A percentile compares a stretch with the other conserved stretches of the same genome.
Conservation (phyloP, 2,797 vertebrate species). For the Tauraco hartlaubi region DNA sequence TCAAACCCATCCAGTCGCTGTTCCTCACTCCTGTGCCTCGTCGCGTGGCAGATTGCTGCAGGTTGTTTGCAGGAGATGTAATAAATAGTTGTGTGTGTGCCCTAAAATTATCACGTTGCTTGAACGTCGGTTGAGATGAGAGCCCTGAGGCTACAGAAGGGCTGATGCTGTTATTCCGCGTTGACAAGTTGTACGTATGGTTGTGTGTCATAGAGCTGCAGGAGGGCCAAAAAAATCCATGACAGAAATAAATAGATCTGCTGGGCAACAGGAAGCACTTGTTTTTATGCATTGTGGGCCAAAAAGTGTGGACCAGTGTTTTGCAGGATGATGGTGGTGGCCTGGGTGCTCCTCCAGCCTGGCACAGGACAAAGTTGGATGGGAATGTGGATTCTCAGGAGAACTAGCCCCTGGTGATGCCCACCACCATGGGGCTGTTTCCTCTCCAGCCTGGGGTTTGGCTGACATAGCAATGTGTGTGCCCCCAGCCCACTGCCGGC, state of each 20-base stretch:
- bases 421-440: background rate
- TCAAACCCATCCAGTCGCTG: background rate
- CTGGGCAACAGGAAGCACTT: background rate
- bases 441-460: background rate
- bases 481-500: background rate
- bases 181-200: fast-evolving
- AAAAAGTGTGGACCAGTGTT: background rate
- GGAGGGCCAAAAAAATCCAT: background rate
- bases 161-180: background rate
- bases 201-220: background rate
- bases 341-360: background rate
- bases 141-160: background rate
- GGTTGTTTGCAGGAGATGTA: background rate
- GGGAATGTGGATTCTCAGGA: background rate
- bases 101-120: background rate
- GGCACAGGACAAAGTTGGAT: fast-evolving
- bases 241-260: background rate
- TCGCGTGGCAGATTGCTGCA: slow-evolving; percentile 7
- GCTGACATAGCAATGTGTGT: fast-evolving
- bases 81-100: background rate
- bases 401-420: background rate
- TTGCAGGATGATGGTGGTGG: background rate
- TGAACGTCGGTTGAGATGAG: background rate
- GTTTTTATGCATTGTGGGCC: fast-evolving
- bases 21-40: background rate